Percentiles rank a stretch among this genome's conserved stretches.
Evolutionary conservation across 1,140 invertebrate genomes (phyloP).

Genomic region (Atopsyche davidsoni): DNA sequence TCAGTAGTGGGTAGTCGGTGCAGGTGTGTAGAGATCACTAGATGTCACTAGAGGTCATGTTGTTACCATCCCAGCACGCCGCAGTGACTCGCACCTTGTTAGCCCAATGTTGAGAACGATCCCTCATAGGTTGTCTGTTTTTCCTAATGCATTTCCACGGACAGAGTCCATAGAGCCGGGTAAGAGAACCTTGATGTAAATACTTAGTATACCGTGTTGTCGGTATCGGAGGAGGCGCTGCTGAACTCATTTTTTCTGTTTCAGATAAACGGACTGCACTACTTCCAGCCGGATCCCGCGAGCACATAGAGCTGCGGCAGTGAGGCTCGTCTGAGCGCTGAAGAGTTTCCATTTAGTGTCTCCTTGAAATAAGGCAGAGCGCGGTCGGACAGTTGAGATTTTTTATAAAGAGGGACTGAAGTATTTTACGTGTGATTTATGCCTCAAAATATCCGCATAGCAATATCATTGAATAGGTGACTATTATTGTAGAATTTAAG

Average conservation of each 20-base stretch:
- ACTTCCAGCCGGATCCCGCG: slow-evolving; percentile 59
- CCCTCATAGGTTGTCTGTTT: slow-evolving; percentile 17
- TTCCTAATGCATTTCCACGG: slow-evolving; percentile 9
- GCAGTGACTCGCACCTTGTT: too few relatives aligned
- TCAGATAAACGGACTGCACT: slow-evolving; percentile 67
- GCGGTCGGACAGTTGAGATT: neutral
- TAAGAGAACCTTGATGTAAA: slow-evolving; percentile 6
- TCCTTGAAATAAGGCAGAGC: slow-evolving; percentile 8
- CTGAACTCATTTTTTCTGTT: slow-evolving; percentile 34
- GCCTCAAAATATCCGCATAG: slow-evolving; percentile 29
- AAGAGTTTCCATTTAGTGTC: slow-evolving; percentile 11
- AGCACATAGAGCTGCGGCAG: slow-evolving; percentile 38
- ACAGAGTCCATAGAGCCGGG: neutral
- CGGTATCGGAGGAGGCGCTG: neutral
- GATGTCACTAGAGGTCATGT: too few relatives aligned
- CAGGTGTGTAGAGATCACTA: too few relatives aligned
- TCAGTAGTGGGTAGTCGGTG: too few relatives aligned
- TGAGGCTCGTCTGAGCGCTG: neutral
- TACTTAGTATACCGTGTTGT: slow-evolving; percentile 5
- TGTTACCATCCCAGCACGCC: too few relatives aligned
- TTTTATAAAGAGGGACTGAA: slow-evolving; percentile 11
- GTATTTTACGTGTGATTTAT: slow-evolving; percentile 20
- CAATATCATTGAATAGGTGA: slow-evolving; percentile 31
- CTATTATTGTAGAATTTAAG: slow-evolving; percentile 19
- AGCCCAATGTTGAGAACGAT: too few relatives aligned